Evolutionary conservation across 2,888 invertebrate species (phyloP), one percentile per base, ranked within the genome.

Genomic region (Meiosimyza platycephala): DNA sequence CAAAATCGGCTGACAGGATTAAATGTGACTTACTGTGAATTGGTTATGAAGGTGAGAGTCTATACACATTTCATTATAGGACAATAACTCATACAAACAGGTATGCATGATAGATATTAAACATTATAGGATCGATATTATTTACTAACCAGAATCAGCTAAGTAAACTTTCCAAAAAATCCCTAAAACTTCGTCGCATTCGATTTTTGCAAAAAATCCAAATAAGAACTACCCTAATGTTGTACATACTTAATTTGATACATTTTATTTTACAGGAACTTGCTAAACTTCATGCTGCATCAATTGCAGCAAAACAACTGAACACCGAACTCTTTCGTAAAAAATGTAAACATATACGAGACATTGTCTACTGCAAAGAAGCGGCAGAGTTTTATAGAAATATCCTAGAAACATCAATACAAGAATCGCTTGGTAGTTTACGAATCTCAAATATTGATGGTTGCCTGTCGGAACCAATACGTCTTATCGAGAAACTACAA

Each of bases 221-320:
- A n/a, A n/a, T n/a, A n/a, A n/a, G n/a, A n/a, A n/a, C n/a, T n/a
- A n/a, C n/a, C n/a, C n/a, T n/a, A n/a, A n/a, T n/a, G n/a, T n/a
- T n/a, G 28, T 28, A 28, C 9, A 40, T 9, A 40, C 6, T 40
- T 6, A 9, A 40, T 40, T 40, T 40, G 6, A 40, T 40, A 9
- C 6, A 2, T 12, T n/a, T 6, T 13, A 57, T 50, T 33, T n/a
- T 76, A 0, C 62, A 87, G 87, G 83, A 86, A 83, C 74, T 87
- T 63, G 87, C 84, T 0, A 81, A 81, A 40, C 67, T 86, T 15
- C 87, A 87, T 79, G 86, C 85, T 1, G 83, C 85, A n/a, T 86
- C 86, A 0, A 78, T 87, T 65, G 82, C 81, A 15, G 84, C 85
- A 12, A 83, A 85, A 74, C 79, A 82, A 7, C 73, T 82, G 63